Conservation (phyloP, 2,797 vertebrate species). For the Scarus forsteni region DNA sequence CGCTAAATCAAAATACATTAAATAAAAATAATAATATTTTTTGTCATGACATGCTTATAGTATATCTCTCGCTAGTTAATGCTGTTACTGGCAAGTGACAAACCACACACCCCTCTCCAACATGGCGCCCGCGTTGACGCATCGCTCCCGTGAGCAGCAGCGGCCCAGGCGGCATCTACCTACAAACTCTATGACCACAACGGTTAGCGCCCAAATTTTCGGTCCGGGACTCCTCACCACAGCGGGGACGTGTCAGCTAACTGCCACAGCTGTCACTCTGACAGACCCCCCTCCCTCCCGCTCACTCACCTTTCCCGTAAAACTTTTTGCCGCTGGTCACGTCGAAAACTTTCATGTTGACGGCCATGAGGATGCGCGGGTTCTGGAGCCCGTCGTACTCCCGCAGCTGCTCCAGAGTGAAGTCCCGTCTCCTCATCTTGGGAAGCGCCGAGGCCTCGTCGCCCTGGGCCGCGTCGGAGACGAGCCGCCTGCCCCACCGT, state of each 20-base stretch:
- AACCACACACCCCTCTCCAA: too few species aligned
- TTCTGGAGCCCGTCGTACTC: conserved; percentile 92
- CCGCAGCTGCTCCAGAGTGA: conserved; percentile 93
- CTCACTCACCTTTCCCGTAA: conserved; percentile 98
- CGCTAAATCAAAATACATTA: too few species aligned
- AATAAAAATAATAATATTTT: too few species aligned
- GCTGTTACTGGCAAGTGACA: too few species aligned
- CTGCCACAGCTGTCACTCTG: not conserved
- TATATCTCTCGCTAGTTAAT: too few species aligned
- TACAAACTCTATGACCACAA: not conserved
- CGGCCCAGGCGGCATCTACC: too few species aligned
- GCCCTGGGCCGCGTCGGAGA: conserved; percentile 82
- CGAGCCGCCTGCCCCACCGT: conserved; percentile 88
- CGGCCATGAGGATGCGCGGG: conserved; percentile 96
- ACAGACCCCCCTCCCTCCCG: rapidly evolving
- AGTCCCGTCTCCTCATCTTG: conserved; percentile 98
- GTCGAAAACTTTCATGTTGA: conserved; percentile 98
- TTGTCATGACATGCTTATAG: too few species aligned
- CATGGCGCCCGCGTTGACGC: too few species aligned
- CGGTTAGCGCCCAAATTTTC: conserved; percentile 66
- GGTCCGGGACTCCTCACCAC: conserved; percentile 40
- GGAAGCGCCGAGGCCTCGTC: conserved; percentile 90
- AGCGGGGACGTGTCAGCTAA: conserved; percentile 29
- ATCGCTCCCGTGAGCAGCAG: too few species aligned
- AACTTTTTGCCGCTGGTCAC: conserved; percentile 97